Evolutionary conservation across 2,113 vertebrate species (phyloP), one percentile per base, ranked within the genome.

Genomic region (Hydrolagus affinis): DNA sequence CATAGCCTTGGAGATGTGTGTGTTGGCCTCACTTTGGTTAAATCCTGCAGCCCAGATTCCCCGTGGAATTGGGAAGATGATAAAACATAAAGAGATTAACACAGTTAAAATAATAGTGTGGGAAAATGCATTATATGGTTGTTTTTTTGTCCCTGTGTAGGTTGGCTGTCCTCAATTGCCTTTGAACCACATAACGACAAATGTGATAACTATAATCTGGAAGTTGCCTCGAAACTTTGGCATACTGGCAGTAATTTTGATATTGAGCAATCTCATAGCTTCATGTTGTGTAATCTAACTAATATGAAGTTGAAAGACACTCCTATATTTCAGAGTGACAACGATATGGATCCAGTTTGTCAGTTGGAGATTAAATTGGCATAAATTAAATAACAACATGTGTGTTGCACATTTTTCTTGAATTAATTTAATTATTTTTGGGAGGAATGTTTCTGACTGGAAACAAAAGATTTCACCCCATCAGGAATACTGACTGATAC

Each of bases 121-220:
- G 15, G 8, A 30, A 12, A 30, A 83, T 10, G 10, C 66, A 28
- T 32, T 19, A 60, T 11, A 23, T 74, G 19, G 66, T 19, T 72
- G 0, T 71, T n/a, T 15, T 78, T 78, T 62, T 62, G n/a, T 83
- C 25, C 66, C 8, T 30, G n/a, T 28, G 62, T 66, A 66, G 17
- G 62, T 64, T 83, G 28, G 77, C 77, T 59, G 77, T 30, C n/a
- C 64, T 80, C 59, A 66, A 30, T 64, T n/a, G 64, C 77, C n/a
- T 62, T 78, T 78, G 57, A 12, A 59, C 75, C 75, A 78, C 21
- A 60, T 78, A 15, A 25, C 19, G 28, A 17, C 25, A 64, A 8
- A 83, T 83, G 60, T 28, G 28, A 83, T 21, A 66, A 66, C 59
- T 62, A 14, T 7, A 64, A 64, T 17, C 23, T 77, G 57, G 62